Percentiles rank a stretch among this genome's conserved stretches.
Evolutionary conservation across 2,113 vertebrate species (phyloP).

Genomic region (Bos indicus): DNA sequence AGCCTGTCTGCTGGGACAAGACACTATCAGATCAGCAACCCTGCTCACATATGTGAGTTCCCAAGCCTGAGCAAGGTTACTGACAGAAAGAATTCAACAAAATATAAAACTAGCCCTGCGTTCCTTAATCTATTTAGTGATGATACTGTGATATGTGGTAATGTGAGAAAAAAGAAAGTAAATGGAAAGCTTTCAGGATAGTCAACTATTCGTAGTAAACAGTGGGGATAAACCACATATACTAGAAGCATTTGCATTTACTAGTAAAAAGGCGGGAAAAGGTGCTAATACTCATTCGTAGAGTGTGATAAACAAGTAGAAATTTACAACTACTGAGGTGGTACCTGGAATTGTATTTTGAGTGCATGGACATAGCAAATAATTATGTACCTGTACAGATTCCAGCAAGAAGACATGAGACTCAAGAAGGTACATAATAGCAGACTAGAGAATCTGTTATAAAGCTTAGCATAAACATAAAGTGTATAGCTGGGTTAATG

Average conservation of each 20-base stretch:
- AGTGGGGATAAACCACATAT: background rate
- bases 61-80: background rate
- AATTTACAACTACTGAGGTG: background rate
- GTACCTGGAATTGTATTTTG: no score
- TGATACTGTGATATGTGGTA: background rate
- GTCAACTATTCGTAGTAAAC: background rate
- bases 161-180: background rate
- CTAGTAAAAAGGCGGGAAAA: background rate
- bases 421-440: background rate
- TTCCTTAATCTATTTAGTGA: background rate
- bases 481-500: background rate
- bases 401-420: background rate
- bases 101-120: fast-evolving
- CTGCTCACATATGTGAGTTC: background rate
- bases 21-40: fast-evolving
- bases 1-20: background rate
- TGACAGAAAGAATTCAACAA: background rate
- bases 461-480: background rate
- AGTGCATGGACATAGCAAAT: background rate
- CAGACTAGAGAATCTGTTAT: no score
- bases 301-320: background rate
- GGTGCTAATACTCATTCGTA: background rate
- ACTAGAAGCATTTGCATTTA: background rate
- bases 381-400: background rate
- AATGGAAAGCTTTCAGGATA: background rate